Conservation (phyloP, 2,888 invertebrate species). For the Pristionchus entomophagus region DNA sequence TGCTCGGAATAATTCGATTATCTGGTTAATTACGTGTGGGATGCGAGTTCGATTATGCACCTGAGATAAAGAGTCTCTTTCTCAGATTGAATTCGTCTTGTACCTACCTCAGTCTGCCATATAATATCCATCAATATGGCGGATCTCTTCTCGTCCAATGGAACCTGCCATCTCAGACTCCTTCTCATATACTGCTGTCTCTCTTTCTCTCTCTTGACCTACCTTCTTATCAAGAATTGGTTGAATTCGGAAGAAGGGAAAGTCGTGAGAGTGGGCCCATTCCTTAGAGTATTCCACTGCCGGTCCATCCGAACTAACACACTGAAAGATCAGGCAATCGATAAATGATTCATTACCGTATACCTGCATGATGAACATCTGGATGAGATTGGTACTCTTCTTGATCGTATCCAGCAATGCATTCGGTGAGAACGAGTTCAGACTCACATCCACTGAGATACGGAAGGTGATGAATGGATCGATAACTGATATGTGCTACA, state of each 20-base stretch:
- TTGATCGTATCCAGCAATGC: slow-evolving; percentile 41
- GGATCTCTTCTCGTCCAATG: slow-evolving; percentile 28
- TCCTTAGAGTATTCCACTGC: slow-evolving; percentile 36
- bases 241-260: slow-evolving; percentile 36
- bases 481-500: background rate
- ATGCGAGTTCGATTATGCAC: slow-evolving; percentile 32
- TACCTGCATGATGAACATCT: slow-evolving; percentile 46
- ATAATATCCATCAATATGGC: background rate
- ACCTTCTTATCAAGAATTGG: slow-evolving; percentile 36
- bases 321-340: background rate
- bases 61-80: background rate
- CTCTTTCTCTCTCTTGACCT: background rate
- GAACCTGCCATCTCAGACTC: background rate
- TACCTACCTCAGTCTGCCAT: slow-evolving; percentile 41
- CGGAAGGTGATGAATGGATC: background rate
- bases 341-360: background rate
- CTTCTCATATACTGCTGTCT: background rate
- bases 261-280: slow-evolving; percentile 39
- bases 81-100: background rate
- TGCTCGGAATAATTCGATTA: background rate
- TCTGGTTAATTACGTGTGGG: slow-evolving; percentile 35
- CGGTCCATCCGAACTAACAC: slow-evolving; percentile 36
- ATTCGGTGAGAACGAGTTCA: slow-evolving; percentile 28
- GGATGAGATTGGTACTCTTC: slow-evolving; percentile 44
- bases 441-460: slow-evolving; percentile 14